phyloP scores from a whole-genome alignment of 2,113 vertebrate genomes.

The Todiramphus chloris region DNA sequence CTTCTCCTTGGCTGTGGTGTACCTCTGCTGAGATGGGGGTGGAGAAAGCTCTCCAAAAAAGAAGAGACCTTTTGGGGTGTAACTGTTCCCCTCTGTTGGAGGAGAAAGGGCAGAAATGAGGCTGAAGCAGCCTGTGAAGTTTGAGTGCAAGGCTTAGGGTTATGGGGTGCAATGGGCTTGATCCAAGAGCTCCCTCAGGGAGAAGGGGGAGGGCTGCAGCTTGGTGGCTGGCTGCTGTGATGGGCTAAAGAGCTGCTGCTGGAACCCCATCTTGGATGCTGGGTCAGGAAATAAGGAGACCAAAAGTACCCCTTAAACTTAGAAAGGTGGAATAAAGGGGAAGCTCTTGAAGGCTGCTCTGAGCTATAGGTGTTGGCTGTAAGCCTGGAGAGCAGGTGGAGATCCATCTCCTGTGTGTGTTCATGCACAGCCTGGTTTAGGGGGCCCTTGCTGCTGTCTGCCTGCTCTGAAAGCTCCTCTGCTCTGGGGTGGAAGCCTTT shows the following conservation, averaged over 20 bases:
- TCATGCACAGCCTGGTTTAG: neutral
- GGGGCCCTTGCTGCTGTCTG: neutral
- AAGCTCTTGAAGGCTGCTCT: neutral
- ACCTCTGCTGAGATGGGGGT: neutral
- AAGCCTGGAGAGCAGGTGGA: neutral
- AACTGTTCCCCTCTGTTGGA: neutral
- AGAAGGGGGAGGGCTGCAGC: neutral
- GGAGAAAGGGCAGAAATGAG: fast-evolving
- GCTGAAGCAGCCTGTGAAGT: neutral
- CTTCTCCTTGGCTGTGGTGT: neutral
- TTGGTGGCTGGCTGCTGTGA: neutral
- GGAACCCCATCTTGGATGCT: neutral
- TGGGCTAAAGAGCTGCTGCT: neutral
- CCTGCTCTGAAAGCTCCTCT: neutral
- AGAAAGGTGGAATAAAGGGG: fast-evolving
- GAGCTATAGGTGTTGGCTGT: neutral
- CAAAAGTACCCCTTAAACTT: neutral
- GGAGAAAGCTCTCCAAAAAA: fast-evolving
- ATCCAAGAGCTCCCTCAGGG: neutral
- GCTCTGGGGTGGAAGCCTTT: neutral
- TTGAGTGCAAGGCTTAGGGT: neutral
- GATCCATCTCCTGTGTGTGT: neutral
- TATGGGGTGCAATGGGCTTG: fast-evolving
- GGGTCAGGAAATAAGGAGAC: neutral
- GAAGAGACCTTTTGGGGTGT: neutral